A percentile compares a stretch with the other conserved stretches of the same genome.
These are phyloP conservation scores for Halesus radiatus DNA, from an alignment of 1,140 invertebrate genomes.

Conservation along the genomic window DNA sequence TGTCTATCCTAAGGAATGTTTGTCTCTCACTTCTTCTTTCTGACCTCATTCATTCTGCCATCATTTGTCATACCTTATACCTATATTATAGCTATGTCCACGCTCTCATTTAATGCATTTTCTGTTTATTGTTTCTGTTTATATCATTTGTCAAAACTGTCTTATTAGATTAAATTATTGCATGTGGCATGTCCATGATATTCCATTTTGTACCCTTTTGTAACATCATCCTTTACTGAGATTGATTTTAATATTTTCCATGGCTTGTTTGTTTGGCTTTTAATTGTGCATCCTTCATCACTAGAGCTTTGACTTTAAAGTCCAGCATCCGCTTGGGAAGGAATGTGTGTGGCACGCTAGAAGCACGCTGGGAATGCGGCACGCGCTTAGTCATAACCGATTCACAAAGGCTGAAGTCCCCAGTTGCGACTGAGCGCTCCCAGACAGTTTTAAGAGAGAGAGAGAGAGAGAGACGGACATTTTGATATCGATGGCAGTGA, in stretches of 20 bases:
- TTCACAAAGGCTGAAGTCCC: constrained; percentile 52
- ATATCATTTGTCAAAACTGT: not conserved
- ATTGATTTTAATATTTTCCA: not conserved
- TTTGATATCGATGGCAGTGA: constrained; percentile 45
- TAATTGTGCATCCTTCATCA: constrained; percentile 13
- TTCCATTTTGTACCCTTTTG: not conserved
- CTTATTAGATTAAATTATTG: not conserved
- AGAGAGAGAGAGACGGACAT: constrained; percentile 38
- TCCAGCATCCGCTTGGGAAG: constrained; percentile 16
- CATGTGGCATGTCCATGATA: constrained; percentile 36
- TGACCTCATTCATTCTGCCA: constrained; percentile 51
- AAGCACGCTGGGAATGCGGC: constrained; percentile 43
- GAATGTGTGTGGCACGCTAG: constrained; percentile 17
- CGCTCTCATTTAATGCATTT: constrained; percentile 21
- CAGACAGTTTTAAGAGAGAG: not conserved
- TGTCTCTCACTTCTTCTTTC: constrained; percentile 60
- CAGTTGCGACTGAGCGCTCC: constrained; percentile 36
- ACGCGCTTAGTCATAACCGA: constrained; percentile 52
- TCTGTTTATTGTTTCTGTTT: constrained; percentile 9
- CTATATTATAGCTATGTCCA: constrained; percentile 41
- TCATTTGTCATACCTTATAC: constrained; percentile 47
- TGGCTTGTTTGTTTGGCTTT: constrained; percentile 10
- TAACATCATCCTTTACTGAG: not conserved
- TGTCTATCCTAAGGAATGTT: constrained; percentile 57
- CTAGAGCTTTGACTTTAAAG: constrained; percentile 5